phyloP scores from a whole-genome alignment of 2,888 invertebrate species.

The Drosophila cyrtoloma region DNA sequence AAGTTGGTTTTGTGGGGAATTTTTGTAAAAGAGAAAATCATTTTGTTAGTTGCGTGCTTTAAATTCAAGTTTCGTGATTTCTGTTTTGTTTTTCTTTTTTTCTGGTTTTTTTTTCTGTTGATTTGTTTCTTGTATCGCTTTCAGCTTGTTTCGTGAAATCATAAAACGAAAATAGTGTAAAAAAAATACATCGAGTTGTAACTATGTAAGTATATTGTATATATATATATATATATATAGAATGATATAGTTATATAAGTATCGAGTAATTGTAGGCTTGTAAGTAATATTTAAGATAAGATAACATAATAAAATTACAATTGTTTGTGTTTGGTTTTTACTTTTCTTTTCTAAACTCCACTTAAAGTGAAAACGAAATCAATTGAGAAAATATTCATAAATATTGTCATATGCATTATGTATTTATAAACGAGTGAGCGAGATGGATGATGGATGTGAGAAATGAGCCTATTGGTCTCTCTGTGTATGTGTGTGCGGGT shows the following conservation, averaged over 20 bases:
- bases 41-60: conserved; percentile 60
- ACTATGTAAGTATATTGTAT: conserved; percentile 28
- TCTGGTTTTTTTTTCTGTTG: conserved; percentile 26
- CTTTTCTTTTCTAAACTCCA: conserved; percentile 18
- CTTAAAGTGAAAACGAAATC: conserved; percentile 36
- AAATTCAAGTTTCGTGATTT: conserved; percentile 13
- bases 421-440: conserved; percentile 42
- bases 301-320: conserved; percentile 22
- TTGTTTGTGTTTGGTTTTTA: conserved; percentile 14
- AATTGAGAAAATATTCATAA: conserved; percentile 50
- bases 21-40: conserved; percentile 62
- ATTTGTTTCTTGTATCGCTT: conserved; percentile 42
- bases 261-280: conserved; percentile 18
- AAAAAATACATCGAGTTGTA: conserved; percentile 44
- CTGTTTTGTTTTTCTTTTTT: conserved; percentile 26
- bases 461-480: conserved; percentile 26
- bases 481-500: conserved; percentile 7
- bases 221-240: conserved; percentile 14
- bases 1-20: conserved; percentile 5
- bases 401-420: conserved; percentile 42
- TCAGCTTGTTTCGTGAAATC: conserved; percentile 44
- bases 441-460: conserved; percentile 51
- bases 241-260: not conserved
- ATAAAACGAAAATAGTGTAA: conserved; percentile 45
- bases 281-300: conserved; percentile 49